A percentile compares a stretch with the other conserved stretches of the same genome.
These are phyloP conservation scores for Drosophila eohydei DNA, from an alignment of 2,888 invertebrate genomes.

Conservation along the genomic window DNA sequence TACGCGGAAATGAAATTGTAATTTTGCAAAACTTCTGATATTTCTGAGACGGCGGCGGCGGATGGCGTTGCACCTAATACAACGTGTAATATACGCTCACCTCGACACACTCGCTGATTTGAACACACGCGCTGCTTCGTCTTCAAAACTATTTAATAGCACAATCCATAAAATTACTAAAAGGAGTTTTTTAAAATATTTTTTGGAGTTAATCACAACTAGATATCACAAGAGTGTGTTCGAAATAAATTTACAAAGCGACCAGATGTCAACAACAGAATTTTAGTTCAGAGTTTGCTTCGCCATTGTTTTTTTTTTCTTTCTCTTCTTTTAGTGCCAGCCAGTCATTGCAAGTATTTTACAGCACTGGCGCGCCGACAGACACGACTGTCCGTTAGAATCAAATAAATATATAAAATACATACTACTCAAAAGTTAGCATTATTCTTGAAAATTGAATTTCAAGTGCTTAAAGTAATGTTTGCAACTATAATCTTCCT, in stretches of 20 bases:
- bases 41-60: conserved; percentile 6
- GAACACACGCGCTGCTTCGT: conserved; percentile 43
- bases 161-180: conserved; percentile 66
- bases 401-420: conserved; percentile 20
- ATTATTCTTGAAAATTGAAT: background rate
- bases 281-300: conserved; percentile 69
- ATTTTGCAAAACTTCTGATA: conserved; percentile 44
- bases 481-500: background rate
- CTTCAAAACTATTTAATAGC: conserved; percentile 57
- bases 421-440: background rate
- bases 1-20: conserved; percentile 71
- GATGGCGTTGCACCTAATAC: conserved; percentile 35
- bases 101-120: conserved; percentile 55
- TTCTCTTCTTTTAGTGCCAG: conserved; percentile 46
- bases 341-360: conserved; percentile 41
- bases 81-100: conserved; percentile 62
- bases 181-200: conserved; percentile 25
- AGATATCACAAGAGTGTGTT: conserved; percentile 71
- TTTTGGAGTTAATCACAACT: conserved; percentile 72
- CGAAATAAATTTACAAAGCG: conserved; percentile 67
- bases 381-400: conserved; percentile 47
- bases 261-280: conserved; percentile 78
- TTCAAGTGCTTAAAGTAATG: background rate
- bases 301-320: conserved; percentile 71
- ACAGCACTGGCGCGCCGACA: conserved; percentile 47